phyloP scores from a whole-genome alignment of 92 coral and sea anemone genomes.

The Metridium senile region DNA sequence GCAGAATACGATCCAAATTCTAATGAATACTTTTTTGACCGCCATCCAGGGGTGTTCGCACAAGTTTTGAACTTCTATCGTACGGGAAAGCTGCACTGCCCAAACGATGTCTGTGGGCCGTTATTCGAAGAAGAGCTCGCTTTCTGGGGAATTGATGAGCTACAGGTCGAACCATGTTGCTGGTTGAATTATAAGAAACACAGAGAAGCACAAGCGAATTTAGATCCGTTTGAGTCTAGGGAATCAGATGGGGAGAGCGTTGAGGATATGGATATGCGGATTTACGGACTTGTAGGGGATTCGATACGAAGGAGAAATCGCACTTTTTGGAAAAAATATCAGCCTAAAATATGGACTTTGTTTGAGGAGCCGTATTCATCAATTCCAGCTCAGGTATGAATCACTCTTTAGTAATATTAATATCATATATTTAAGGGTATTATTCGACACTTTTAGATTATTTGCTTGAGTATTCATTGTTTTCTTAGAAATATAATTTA shows the following conservation, averaged over 20 bases:
- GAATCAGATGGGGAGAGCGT: slow-evolving; percentile 88
- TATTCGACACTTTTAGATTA: too few species aligned
- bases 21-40: slow-evolving; percentile 90
- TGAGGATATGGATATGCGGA: slow-evolving; percentile 89
- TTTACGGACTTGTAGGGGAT: slow-evolving; percentile 78
- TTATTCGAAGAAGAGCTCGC: slow-evolving; percentile 93
- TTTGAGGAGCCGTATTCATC: slow-evolving; percentile 96
- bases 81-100: slow-evolving; percentile 97
- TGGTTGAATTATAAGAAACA: slow-evolving; percentile 97
- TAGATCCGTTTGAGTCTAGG: slow-evolving; percentile 77
- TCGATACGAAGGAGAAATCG: slow-evolving; percentile 71
- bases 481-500: too few species aligned
- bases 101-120: slow-evolving; percentile 98
- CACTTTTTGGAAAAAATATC: slow-evolving; percentile 76
- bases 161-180: slow-evolving; percentile 94
- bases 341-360: slow-evolving; percentile 86
- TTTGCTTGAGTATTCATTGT: too few species aligned
- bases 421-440: too few species aligned
- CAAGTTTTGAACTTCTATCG: slow-evolving; percentile 97
- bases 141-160: slow-evolving; percentile 99
- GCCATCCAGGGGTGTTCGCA: slow-evolving; percentile 93
- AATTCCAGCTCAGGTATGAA: slow-evolving; percentile 83
- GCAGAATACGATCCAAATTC: slow-evolving; percentile 91
- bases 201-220: slow-evolving; percentile 96
- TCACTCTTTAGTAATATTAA: neutral